phyloP scores from a whole-genome alignment of 2,113 vertebrate species.

The Sprattus sprattus region DNA sequence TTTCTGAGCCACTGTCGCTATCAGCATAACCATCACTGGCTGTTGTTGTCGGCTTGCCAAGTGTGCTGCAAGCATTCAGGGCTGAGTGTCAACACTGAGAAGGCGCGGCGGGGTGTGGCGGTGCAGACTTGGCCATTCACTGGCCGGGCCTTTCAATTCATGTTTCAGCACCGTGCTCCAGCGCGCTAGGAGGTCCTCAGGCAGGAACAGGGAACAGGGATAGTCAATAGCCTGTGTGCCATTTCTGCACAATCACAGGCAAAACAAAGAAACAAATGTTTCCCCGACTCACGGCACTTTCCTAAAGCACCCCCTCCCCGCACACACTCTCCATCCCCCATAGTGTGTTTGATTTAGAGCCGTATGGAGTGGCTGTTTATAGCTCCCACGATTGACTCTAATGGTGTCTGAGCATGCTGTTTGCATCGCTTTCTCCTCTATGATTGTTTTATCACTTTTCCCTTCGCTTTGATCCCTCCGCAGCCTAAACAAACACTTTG shows the following conservation, averaged over 20 bases:
- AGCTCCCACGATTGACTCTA: slow-evolving; percentile 58
- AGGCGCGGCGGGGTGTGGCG: neutral
- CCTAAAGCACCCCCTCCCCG: neutral
- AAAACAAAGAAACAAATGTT: slow-evolving; percentile 6
- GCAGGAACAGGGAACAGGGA: neutral
- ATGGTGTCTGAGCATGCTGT: slow-evolving; percentile 58
- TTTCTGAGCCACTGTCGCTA: neutral
- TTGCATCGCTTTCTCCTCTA: slow-evolving; percentile 33
- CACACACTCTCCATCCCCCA: neutral
- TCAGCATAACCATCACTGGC: neutral
- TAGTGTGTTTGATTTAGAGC: slow-evolving; percentile 36
- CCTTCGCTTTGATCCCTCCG: slow-evolving; percentile 33
- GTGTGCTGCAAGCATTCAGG: neutral
- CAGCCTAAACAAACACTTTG: slow-evolving; percentile 57
- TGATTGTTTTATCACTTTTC: slow-evolving; percentile 47
- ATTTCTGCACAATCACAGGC: neutral
- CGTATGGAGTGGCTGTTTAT: slow-evolving; percentile 50
- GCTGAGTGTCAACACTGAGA: neutral
- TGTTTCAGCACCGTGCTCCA: neutral
- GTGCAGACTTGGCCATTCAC: neutral
- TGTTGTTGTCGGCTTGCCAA: neutral
- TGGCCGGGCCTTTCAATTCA: neutral
- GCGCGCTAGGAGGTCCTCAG: neutral
- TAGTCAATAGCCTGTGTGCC: slow-evolving; percentile 11
- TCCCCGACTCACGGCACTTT: neutral